Percentiles rank a stretch among this genome's conserved stretches.
Conservation (phyloP, 1,140 invertebrate genomes). For the Carposina sasakii region DNA sequence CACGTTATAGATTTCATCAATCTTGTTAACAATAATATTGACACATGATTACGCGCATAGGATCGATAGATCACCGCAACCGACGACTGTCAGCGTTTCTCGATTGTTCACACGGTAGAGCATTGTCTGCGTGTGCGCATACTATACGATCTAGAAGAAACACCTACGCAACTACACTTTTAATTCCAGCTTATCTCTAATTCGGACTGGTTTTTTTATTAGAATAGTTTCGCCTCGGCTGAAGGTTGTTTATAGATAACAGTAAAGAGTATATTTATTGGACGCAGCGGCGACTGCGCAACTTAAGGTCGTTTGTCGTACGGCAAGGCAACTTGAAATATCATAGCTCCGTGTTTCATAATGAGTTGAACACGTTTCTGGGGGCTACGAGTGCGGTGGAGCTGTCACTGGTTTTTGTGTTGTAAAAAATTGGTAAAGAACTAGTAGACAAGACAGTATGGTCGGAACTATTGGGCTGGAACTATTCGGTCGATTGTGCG, state of each 20-base stretch:
- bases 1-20: too few relatives aligned
- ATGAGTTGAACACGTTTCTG: conserved; percentile 65
- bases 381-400: conserved; percentile 45
- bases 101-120: too few relatives aligned
- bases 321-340: conserved; percentile 53
- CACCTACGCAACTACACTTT: conserved; percentile 35
- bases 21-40: too few relatives aligned
- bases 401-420: conserved; percentile 20
- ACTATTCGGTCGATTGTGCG: conserved; percentile 51
- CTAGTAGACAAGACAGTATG: conserved; percentile 34
- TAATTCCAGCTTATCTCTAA: conserved; percentile 61
- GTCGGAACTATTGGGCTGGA: conserved; percentile 43
- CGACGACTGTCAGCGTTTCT: too few relatives aligned
- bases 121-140: too few relatives aligned
- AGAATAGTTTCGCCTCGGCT: conserved; percentile 65
- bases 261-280: conserved; percentile 69
- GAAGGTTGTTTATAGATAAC: conserved; percentile 69
- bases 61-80: too few relatives aligned
- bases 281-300: conserved; percentile 44
- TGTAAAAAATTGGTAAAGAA: conserved; percentile 17
- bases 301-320: conserved; percentile 47
- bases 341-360: conserved; percentile 70
- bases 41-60: too few relatives aligned
- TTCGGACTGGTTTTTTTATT: conserved; percentile 70
- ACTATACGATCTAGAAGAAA: too few relatives aligned